Conservation (phyloP, 2,888 invertebrate species). For the Agrochola litura region DNA sequence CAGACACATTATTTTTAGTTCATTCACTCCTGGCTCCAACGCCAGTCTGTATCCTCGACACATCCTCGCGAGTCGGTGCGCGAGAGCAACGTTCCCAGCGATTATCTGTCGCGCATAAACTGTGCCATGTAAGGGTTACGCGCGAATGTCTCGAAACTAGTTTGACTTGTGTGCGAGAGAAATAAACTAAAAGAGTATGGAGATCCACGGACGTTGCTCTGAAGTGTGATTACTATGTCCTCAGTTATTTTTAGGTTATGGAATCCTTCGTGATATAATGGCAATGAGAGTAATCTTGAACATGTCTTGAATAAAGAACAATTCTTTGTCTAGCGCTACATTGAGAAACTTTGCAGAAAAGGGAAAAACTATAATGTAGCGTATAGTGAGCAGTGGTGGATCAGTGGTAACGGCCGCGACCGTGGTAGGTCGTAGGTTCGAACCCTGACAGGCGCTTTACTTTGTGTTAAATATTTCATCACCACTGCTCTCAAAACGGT, state of each 20-base stretch:
- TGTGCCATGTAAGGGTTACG: constrained; percentile 65
- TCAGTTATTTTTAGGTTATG: constrained; percentile 45
- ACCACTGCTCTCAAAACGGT: too few relatives aligned
- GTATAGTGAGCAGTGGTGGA: too few relatives aligned
- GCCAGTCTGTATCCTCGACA: not conserved
- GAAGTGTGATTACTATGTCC: constrained; percentile 41
- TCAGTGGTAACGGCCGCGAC: too few relatives aligned
- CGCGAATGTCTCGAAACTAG: constrained; percentile 63
- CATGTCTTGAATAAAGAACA: too few relatives aligned
- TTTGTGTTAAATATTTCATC: too few relatives aligned
- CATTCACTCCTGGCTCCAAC: not conserved
- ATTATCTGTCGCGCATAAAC: constrained; percentile 59
- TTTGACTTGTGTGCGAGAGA: constrained; percentile 64
- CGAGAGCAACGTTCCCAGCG: constrained; percentile 53
- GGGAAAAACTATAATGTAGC: too few relatives aligned
- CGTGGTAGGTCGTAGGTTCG: too few relatives aligned
- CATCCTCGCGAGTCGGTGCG: not conserved
- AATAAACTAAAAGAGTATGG: constrained; percentile 51
- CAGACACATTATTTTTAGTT: not conserved
- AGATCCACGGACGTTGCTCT: constrained; percentile 48
- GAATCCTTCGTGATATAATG: constrained; percentile 30
- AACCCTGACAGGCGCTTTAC: too few relatives aligned
- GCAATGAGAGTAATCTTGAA: not conserved
- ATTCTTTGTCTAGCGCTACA: not conserved
- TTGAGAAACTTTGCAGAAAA: not conserved